A percentile compares a stretch with the other conserved stretches of the same genome.
phyloP scores from a whole-genome alignment of 2,113 vertebrate genomes.

The Carassius auratus region DNA sequence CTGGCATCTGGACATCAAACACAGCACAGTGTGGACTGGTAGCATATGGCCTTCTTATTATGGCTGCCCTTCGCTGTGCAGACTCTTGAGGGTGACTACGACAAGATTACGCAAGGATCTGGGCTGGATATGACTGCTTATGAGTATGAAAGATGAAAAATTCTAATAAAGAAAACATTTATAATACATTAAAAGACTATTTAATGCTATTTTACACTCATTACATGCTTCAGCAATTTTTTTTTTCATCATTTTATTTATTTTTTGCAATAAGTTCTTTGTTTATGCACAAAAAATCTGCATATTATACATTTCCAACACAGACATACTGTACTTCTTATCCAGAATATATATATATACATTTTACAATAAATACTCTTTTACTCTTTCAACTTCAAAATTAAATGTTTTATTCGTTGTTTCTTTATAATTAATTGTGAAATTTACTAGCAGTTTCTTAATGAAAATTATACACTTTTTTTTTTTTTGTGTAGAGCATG shows the following conservation, averaged over 20 bases:
- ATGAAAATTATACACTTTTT: too few relatives aligned
- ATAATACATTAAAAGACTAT: not conserved
- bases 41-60: slow-evolving; percentile 68
- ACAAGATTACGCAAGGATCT: slow-evolving; percentile 36
- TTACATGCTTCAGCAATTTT: not conserved
- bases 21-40: slow-evolving; percentile 59
- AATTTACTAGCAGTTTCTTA: too few relatives aligned
- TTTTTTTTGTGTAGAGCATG: not conserved
- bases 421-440: too few relatives aligned
- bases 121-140: slow-evolving; percentile 11
- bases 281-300: not conserved
- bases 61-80: slow-evolving; percentile 38
- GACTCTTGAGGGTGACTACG: slow-evolving; percentile 26
- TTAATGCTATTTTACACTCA: not conserved
- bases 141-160: not conserved
- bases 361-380: not conserved
- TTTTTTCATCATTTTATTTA: too few relatives aligned
- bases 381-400: not conserved
- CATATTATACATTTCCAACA: not conserved
- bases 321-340: too few relatives aligned
- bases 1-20: slow-evolving; percentile 73
- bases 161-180: not conserved
- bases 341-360: too few relatives aligned
- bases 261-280: not conserved
- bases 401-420: not conserved